Percentiles rank a stretch among this genome's conserved stretches.
phyloP scores from a whole-genome alignment of 92 coral and sea anemone genomes.

The Zoanthus solanderi region DNA sequence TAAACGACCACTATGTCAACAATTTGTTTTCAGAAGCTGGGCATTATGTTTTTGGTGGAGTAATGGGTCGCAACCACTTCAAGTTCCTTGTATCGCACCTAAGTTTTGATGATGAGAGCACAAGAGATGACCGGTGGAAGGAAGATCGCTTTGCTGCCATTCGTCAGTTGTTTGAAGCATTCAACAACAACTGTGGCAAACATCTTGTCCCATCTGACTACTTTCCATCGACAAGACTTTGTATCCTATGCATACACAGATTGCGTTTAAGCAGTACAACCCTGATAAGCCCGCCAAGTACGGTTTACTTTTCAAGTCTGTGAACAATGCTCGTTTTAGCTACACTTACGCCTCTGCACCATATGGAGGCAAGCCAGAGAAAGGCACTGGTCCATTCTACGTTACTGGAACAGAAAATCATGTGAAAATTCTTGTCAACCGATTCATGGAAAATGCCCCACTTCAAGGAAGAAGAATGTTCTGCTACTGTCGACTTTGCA shows the following conservation, averaged over 20 bases:
- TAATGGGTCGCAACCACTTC: slow-evolving; percentile 7
- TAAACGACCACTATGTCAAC: slow-evolving; percentile 2
- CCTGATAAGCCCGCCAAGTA: slow-evolving; percentile 38
- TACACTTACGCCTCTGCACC: slow-evolving; percentile 4
- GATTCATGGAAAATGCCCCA: neutral
- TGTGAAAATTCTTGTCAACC: neutral
- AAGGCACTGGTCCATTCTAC: slow-evolving; percentile 11
- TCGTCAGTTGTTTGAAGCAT: slow-evolving; percentile 34
- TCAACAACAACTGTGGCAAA: slow-evolving; percentile 13
- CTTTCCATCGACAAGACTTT: slow-evolving; percentile 14
- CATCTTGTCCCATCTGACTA: slow-evolving; percentile 24
- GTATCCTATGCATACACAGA: neutral
- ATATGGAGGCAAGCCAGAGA: slow-evolving; percentile 31
- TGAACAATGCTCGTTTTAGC: slow-evolving; percentile 36
- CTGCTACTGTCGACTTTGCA: slow-evolving; percentile 32
- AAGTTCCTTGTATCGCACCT: slow-evolving; percentile 16
- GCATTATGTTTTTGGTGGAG: slow-evolving; percentile 19
- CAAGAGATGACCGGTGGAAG: slow-evolving; percentile 9
- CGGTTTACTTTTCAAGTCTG: slow-evolving; percentile 35
- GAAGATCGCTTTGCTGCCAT: slow-evolving; percentile 41
- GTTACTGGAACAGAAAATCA: slow-evolving; percentile 12
- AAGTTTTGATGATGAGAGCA: slow-evolving; percentile 26
- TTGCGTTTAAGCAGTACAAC: neutral
- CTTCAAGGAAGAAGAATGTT: slow-evolving; percentile 13
- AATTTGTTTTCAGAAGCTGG: slow-evolving; percentile 13